Percentiles rank a stretch among this genome's conserved stretches.
Evolutionary conservation across 2,888 invertebrate genomes (phyloP).

Genomic region (Drosophila subquinaria): DNA sequence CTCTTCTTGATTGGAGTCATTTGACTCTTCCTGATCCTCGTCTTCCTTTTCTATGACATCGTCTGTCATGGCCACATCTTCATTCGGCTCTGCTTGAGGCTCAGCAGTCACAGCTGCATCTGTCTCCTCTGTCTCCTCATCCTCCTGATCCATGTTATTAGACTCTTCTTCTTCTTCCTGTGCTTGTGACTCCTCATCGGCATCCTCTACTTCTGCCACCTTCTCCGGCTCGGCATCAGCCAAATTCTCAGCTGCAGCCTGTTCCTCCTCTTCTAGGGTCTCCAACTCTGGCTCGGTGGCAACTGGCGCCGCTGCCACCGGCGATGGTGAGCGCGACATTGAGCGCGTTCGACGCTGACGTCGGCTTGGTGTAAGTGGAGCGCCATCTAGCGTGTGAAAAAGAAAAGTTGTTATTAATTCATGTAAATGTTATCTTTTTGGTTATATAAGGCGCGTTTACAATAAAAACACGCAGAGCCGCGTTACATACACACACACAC

Average conservation of each 20-base stretch:
- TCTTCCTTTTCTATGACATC: conserved; percentile 19
- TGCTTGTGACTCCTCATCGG: conserved; percentile 33
- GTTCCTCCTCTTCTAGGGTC: conserved; percentile 77
- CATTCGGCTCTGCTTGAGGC: conserved; percentile 33
- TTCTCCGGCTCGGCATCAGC: conserved; percentile 52
- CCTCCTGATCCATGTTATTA: conserved; percentile 24
- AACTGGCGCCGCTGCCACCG: conserved; percentile 79
- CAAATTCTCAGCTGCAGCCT: conserved; percentile 39
- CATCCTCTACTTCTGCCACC: conserved; percentile 69
- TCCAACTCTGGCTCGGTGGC: conserved; percentile 77
- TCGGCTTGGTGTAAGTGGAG: conserved; percentile 82
- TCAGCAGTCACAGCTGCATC: conserved; percentile 19
- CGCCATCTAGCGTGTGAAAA: conserved; percentile 52
- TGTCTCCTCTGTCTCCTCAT: conserved; percentile 27
- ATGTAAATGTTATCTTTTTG: conserved; percentile 26
- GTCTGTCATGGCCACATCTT: conserved; percentile 72
- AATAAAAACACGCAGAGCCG: conserved; percentile 56
- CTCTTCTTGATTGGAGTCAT: conserved; percentile 22
- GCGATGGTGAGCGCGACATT: conserved; percentile 84
- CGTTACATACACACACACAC: conserved; percentile 42
- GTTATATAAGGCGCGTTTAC: conserved; percentile 63
- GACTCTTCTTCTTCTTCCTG: conserved; percentile 47
- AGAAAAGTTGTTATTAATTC: conserved; percentile 16
- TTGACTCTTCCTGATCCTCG: conserved; percentile 24
- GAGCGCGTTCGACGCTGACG: conserved; percentile 83